Evolutionary conservation across 37 sponge, comb jelly and placozoan species (phyloP).

Genomic region (Theonella swinhoei): DNA sequence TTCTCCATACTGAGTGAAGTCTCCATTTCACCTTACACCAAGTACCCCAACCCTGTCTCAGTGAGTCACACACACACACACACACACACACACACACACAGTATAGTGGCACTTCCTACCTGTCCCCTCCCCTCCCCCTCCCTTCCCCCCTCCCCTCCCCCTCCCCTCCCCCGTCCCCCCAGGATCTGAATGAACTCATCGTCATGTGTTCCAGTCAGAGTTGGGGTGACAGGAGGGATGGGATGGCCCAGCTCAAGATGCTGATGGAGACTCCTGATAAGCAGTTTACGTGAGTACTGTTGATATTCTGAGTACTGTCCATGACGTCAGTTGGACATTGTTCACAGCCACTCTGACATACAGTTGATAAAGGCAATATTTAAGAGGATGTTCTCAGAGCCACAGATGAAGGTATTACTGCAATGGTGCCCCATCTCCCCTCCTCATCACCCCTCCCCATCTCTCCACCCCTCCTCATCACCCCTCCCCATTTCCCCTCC

Average conservation of each 20-base stretch:
- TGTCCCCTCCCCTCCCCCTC: background rate
- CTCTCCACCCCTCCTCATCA: background rate
- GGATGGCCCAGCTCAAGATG: slow-evolving; percentile 73
- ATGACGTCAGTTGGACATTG: background rate
- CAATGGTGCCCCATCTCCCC: background rate
- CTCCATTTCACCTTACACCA: slow-evolving; percentile 71
- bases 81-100: background rate
- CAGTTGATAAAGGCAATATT: slow-evolving; percentile 64
- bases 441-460: background rate
- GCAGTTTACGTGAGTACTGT: slow-evolving; percentile 52
- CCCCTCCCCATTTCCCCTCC: background rate
- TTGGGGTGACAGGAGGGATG: slow-evolving; percentile 84
- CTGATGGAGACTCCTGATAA: slow-evolving; percentile 60
- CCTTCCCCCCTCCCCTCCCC: background rate
- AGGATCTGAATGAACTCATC: slow-evolving; percentile 78
- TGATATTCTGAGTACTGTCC: background rate
- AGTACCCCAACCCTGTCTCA: slow-evolving; percentile 63
- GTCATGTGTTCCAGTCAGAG: slow-evolving; percentile 50
- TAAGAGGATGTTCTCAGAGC: slow-evolving; percentile 72
- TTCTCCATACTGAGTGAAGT: slow-evolving; percentile 76
- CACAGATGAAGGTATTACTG: slow-evolving; percentile 61
- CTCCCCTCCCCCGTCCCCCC: background rate
- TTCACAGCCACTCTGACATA: slow-evolving; percentile 64
- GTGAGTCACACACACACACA: slow-evolving; percentile 30
- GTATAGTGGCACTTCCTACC: too few species aligned